Evolutionary conservation across 2,797 vertebrate species (phyloP).

Genomic region (Denticeps clupeoides): DNA sequence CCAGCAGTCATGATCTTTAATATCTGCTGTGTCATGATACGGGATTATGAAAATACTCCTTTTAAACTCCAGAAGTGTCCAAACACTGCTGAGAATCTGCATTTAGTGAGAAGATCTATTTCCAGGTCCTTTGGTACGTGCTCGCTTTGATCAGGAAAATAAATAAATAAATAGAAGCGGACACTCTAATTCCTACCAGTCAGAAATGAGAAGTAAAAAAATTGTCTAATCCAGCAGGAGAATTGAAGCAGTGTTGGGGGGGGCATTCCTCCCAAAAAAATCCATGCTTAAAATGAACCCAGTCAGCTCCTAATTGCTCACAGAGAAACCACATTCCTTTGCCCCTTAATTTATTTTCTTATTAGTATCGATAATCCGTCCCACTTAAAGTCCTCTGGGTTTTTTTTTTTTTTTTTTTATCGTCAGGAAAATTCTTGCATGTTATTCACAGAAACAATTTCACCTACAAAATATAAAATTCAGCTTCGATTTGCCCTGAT

Average conservation of each 20-base stretch:
- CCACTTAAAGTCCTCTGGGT: background rate
- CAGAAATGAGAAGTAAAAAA: conserved; percentile 24
- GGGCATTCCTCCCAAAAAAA: conserved; percentile 13
- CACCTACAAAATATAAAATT: conserved; percentile 7
- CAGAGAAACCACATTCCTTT: too few relatives aligned
- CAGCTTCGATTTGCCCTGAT: conserved; percentile 4
- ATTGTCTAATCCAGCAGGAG: conserved; percentile 22
- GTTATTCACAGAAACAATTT: background rate
- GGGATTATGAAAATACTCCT: too few relatives aligned
- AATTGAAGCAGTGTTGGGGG: conserved; percentile 5
- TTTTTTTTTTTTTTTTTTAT: background rate
- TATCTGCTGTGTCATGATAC: too few relatives aligned
- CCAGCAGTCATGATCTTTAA: too few relatives aligned
- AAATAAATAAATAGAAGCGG: too few relatives aligned
- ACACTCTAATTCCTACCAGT: conserved; percentile 14
- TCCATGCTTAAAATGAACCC: conserved; percentile 8
- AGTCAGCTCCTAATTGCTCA: background rate
- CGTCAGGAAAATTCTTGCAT: too few relatives aligned
- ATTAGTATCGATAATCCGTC: too few relatives aligned
- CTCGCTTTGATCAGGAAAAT: conserved; percentile 22
- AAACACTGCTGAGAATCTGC: conserved; percentile 5
- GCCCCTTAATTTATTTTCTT: too few relatives aligned
- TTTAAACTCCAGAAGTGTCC: too few relatives aligned
- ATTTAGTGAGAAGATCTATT: conserved; percentile 14
- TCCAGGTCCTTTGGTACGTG: conserved; percentile 18